These are phyloP conservation scores for Anoplopoma fimbria DNA, from an alignment of 2,113 vertebrate species.

Conservation along the genomic window DNA sequence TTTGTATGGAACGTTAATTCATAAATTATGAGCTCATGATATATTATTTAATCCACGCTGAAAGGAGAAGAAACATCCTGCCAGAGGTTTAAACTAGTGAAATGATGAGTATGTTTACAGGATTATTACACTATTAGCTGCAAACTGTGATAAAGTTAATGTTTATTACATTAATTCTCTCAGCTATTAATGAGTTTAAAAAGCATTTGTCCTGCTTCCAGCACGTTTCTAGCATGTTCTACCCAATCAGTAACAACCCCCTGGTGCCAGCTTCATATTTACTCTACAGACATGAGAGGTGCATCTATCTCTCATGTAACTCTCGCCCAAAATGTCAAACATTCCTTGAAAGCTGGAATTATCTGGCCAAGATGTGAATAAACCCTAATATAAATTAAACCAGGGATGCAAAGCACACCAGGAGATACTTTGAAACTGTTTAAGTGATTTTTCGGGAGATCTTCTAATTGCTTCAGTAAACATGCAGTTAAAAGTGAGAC, in stretches of 20 bases:
- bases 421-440: not conserved
- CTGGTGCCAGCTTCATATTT: not conserved
- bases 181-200: conserved; percentile 30
- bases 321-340: not conserved
- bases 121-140: conserved; percentile 36
- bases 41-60: not conserved
- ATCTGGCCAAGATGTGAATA: not conserved
- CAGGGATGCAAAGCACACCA: conserved; percentile 21
- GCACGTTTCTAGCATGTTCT: conserved; percentile 24
- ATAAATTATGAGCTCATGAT: not conserved
- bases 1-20: not conserved
- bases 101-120: conserved; percentile 18
- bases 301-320: not conserved
- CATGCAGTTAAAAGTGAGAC: conserved; percentile 52
- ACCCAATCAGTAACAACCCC: not conserved
- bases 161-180: conserved; percentile 29
- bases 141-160: conserved; percentile 44
- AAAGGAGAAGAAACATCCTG: not conserved
- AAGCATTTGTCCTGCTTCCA: conserved; percentile 31
- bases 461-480: conserved; percentile 41
- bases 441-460: conserved; percentile 1
- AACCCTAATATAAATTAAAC: not conserved
- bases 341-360: not conserved
- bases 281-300: not conserved
- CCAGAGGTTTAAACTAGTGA: not conserved